Base-by-base conservation (phyloP, 2,113 vertebrate species). In the Rallus limicola region DNA sequence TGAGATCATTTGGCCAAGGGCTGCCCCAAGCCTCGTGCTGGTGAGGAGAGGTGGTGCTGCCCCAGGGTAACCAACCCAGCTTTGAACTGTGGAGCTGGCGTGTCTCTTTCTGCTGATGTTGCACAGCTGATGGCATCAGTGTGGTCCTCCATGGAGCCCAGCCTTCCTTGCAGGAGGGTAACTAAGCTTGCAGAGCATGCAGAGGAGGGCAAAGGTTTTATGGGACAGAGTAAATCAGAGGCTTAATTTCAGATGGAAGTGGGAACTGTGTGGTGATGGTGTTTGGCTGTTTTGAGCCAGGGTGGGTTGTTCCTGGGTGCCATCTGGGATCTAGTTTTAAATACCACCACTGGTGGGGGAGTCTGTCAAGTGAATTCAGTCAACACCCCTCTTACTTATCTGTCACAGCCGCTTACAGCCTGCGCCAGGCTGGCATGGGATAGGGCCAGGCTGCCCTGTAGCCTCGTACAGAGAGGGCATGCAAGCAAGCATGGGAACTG, bases 381-480 rank as follows among this genome's bases (percentile, higher is more conserved):
- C 34, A 75, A 5, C 67, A 21, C 6, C 5, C 4, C 7, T 75
- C 33, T 46, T 46, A 46, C 17, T 55, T 71, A n/a, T 1, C 53
- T 76, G 9, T 92, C 16, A 14, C 50, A 58, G 65, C 48, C 3
- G 2, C 34, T 86, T 1, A 1, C 16, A 34, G 38, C 14, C 38
- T 93, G 53, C 52, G 12, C 20, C 29, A 44, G 56, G 25, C 42
- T 28, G 31, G 6, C 42, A 33, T 4, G 1, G 40, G 40, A 82
- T 11, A 31, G 9, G 3, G 4, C 52, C 14, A 1, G 65, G 44
- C 70, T 72, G 20, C 31, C 31, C 26, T 42, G 18, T 34, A 21
- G 42, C 6, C 18, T 50, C 62, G 18, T 69, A 31, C 0, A 0
- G 38, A 69, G 67, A n/a, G 33, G 36, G 6, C 10, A 13, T 0